A percentile compares a stretch with the other conserved stretches of the same genome.
phyloP scores from a whole-genome alignment of 2,888 invertebrate genomes.

The Lissonota sp. region DNA sequence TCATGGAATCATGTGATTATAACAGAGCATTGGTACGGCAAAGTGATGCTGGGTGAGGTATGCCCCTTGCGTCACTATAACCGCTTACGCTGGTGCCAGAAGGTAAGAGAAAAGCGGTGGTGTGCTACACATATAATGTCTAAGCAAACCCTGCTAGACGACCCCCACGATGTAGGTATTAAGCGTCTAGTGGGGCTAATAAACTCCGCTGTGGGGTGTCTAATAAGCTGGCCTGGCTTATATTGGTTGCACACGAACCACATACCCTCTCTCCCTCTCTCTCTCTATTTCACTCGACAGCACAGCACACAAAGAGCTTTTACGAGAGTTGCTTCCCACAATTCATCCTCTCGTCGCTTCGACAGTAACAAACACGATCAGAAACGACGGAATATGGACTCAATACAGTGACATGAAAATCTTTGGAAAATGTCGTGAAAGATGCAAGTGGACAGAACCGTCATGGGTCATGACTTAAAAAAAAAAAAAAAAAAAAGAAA shows the following conservation, averaged over 20 bases:
- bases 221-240: constrained; percentile 78
- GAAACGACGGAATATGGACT: constrained; percentile 24
- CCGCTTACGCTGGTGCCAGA: constrained; percentile 24
- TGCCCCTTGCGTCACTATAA: constrained; percentile 29
- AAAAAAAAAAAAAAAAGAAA: neutral
- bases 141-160: neutral
- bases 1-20: no score
- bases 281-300: neutral
- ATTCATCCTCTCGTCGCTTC: constrained; percentile 40
- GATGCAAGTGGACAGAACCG: neutral
- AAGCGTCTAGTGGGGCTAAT: constrained; percentile 72
- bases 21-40: neutral
- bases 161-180: constrained; percentile 56
- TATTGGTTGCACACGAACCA: constrained; percentile 52
- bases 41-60: neutral
- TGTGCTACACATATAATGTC: constrained; percentile 31
- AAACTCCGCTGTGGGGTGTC: constrained; percentile 78
- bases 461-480: neutral
- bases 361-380: constrained; percentile 39
- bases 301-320: constrained; percentile 31
- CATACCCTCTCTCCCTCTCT: neutral
- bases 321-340: constrained; percentile 49
- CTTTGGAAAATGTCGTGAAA: neutral
- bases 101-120: constrained; percentile 35
- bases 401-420: neutral